phyloP scores from a whole-genome alignment of 2,888 invertebrate genomes.

The Diarsia brunnea region DNA sequence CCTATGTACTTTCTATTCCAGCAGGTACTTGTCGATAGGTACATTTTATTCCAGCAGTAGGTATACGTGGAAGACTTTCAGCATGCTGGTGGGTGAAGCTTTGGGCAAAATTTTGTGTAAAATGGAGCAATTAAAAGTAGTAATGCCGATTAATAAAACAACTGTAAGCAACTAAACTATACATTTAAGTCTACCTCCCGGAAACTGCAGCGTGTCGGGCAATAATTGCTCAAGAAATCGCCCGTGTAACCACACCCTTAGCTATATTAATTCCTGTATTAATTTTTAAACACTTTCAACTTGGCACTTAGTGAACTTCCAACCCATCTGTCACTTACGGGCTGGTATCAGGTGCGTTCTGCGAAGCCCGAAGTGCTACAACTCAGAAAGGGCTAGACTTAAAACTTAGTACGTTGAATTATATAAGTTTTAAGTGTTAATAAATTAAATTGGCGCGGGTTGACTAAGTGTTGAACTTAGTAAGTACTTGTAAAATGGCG shows the following conservation, averaged over 20 bases:
- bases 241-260: neutral
- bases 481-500: slow-evolving; percentile 56
- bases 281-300: slow-evolving; percentile 62
- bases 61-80: too few species aligned
- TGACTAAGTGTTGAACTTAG: slow-evolving; percentile 55
- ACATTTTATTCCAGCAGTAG: too few species aligned
- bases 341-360: slow-evolving; percentile 66
- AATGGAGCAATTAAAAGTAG: too few species aligned
- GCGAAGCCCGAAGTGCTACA: slow-evolving; percentile 53
- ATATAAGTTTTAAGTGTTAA: slow-evolving; percentile 64
- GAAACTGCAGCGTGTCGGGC: neutral
- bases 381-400: slow-evolving; percentile 66
- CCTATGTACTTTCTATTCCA: too few species aligned
- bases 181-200: too few species aligned
- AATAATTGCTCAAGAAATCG: neutral
- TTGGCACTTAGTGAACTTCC: slow-evolving; percentile 53
- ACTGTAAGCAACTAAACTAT: too few species aligned
- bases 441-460: slow-evolving; percentile 62
- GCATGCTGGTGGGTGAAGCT: too few species aligned
- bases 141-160: too few species aligned
- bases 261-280: slow-evolving; percentile 43
- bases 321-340: slow-evolving; percentile 60
- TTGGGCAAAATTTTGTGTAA: too few species aligned
- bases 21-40: too few species aligned
- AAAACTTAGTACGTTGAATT: slow-evolving; percentile 63